Percentiles rank a stretch among this genome's conserved stretches.
Conservation (phyloP, 2,888 invertebrate species). For the Imbricaverruca yamaguchii region DNA sequence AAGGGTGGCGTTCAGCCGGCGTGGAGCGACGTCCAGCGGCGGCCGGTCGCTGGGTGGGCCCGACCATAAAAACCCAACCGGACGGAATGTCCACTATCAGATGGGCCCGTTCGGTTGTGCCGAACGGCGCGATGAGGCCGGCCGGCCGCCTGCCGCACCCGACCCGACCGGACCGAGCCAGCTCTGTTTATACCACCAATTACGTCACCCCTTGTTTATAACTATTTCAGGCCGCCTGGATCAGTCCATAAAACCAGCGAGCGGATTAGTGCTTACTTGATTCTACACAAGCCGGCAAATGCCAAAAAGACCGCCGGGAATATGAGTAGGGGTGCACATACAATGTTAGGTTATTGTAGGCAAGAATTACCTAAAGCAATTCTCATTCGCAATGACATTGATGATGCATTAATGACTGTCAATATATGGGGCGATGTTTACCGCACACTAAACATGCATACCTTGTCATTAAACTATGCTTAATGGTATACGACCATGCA, state of each 20-base stretch:
- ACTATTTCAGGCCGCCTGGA: neutral
- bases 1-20: neutral
- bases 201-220: slow-evolving; percentile 13
- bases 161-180: neutral
- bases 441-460: too few relatives aligned
- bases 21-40: too few relatives aligned
- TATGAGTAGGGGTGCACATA: too few relatives aligned
- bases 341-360: too few relatives aligned
- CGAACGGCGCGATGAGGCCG: neutral
- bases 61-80: neutral
- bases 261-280: neutral
- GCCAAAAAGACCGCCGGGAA: too few relatives aligned
- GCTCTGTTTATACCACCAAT: neutral
- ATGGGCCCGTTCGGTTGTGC: neutral
- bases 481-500: too few relatives aligned
- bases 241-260: neutral
- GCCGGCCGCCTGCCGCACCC: neutral
- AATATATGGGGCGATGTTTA: too few relatives aligned
- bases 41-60: slow-evolving; percentile 2
- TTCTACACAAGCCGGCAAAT: too few relatives aligned
- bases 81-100: slow-evolving; percentile 11
- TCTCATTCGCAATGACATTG: too few relatives aligned
- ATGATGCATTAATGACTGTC: too few relatives aligned
- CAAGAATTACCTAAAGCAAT: too few relatives aligned
- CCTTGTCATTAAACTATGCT: too few relatives aligned